These are phyloP conservation scores for Adrianichthys oophorus DNA, from an alignment of 2,797 vertebrate species.

Conservation along the genomic window DNA sequence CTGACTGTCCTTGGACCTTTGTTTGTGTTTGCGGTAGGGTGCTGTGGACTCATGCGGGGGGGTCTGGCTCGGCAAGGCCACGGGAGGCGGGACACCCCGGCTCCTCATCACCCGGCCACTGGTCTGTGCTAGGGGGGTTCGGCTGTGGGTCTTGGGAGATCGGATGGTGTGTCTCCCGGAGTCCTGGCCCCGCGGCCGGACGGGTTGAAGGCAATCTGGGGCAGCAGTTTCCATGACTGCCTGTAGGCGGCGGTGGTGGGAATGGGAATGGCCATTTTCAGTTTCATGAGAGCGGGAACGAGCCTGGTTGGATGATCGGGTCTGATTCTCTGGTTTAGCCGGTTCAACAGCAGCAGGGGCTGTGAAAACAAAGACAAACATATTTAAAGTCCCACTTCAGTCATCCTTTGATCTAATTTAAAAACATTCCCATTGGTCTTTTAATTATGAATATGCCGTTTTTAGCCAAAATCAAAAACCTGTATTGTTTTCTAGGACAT, in stretches of 20 bases:
- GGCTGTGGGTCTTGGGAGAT: conserved; percentile 88
- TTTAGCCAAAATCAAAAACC: no score
- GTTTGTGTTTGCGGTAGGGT: conserved; percentile 92
- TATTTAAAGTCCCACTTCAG: background rate
- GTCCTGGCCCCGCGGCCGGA: conserved; percentile 66
- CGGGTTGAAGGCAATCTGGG: conserved; percentile 51
- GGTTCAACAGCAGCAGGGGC: conserved; percentile 65
- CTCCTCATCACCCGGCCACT: conserved; percentile 83
- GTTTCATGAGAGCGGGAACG: conserved; percentile 95
- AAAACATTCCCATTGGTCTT: no score
- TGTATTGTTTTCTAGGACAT: no score
- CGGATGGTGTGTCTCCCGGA: conserved; percentile 70
- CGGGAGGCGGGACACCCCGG: conserved; percentile 78
- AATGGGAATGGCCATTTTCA: conserved; percentile 81
- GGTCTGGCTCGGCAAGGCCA: conserved; percentile 76
- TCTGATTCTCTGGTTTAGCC: conserved; percentile 69
- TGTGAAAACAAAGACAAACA: conserved; percentile 31
- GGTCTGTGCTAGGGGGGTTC: conserved; percentile 72
- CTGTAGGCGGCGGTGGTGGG: conserved; percentile 87
- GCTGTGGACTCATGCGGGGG: conserved; percentile 86
- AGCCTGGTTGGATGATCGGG: conserved; percentile 83
- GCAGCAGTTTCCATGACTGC: conserved; percentile 57
- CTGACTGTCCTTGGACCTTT: conserved; percentile 88
- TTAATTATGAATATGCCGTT: no score
- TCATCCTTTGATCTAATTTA: no score